A percentile compares a stretch with the other conserved stretches of the same genome.
Evolutionary conservation across 2,113 vertebrate genomes (phyloP).

Genomic region (Podocnemis expansa): DNA sequence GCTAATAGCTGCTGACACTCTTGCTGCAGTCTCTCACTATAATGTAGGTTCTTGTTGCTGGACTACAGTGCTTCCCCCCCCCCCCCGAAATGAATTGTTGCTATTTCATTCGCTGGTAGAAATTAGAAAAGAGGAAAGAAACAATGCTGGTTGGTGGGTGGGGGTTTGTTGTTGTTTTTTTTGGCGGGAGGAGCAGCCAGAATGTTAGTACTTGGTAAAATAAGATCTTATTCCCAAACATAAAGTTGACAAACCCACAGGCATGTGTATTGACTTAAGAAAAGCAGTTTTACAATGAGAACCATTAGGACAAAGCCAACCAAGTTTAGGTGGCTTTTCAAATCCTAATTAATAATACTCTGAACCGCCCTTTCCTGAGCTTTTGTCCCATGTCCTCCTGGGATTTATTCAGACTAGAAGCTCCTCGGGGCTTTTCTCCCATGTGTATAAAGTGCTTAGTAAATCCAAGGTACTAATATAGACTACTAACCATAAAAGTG

Average conservation of each 20-base stretch:
- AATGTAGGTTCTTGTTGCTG: not conserved
- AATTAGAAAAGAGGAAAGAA: not conserved
- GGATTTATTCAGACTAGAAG: not conserved
- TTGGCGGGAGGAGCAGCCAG: too few relatives aligned
- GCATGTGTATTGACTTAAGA: not conserved
- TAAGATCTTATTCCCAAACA: not conserved
- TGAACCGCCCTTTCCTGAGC: not conserved
- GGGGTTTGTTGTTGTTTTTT: not conserved
- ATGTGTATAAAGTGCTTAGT: not conserved
- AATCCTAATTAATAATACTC: not conserved
- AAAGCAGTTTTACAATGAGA: not conserved
- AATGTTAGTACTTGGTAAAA: not conserved
- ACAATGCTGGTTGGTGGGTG: not conserved
- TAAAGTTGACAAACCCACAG: not conserved
- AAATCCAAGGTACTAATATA: not conserved
- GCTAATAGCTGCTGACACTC: not conserved
- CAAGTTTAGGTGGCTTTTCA: not conserved
- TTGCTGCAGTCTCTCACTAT: not conserved
- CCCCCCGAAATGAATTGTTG: too few relatives aligned
- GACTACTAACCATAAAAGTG: not conserved
- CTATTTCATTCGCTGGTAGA: not conserved
- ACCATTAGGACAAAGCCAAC: not conserved
- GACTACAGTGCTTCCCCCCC: not conserved
- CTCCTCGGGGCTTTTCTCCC: rapidly evolving
- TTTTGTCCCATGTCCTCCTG: rapidly evolving